Evolutionary conservation across 2,888 invertebrate genomes (phyloP), one percentile per base, ranked within the genome.

Genomic region (Drosophila siamana): DNA sequence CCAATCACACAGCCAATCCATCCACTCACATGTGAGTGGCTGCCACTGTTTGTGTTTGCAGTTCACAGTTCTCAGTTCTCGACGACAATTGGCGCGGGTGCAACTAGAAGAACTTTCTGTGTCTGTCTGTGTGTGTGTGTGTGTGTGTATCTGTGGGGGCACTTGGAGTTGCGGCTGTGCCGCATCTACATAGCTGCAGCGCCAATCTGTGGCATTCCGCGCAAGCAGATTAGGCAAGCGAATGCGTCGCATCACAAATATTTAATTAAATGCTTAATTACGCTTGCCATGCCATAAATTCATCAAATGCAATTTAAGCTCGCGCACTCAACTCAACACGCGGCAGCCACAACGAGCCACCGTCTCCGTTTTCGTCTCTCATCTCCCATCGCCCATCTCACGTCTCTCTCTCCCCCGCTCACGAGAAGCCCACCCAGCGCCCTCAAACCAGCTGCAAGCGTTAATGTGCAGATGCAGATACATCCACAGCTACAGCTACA

Each of bases 231-330:
- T 79, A 85, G 88, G 69, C 85, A 43, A 52, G 38, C 61, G 44
- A 55, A 69, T 76, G 79, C 67, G 83, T 56, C 65, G 78, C 88
- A 85, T 76, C 82, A 85, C 74, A 83, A 82, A 89, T 89, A 91
- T 90, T 90, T 91, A 90, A 90, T 90, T 90, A 90, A 90, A 89
- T 88, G 87, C 85, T 90, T 90, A 90, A 90, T 91, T 91, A 87
- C 88, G 90, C 91, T 81, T 81, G 82, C 87, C 83, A 89, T 90
- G 79, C 89, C 85, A 89, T 89, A 90, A 91, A 90, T 90, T 90
- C 90, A 90, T 90, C 88, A 90, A 90, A 88, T 90, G 88, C 90
- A 90, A 88, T 88, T 88, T 81, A 88, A 88, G 80, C 76, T 81
- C 68, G 67, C 69, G 64, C 68, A 72, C 74, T n/a, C n/a, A n/a